These are phyloP conservation scores for Corythoichthys intestinalis DNA, from an alignment of 2,113 vertebrate species.

Conservation along the genomic window DNA sequence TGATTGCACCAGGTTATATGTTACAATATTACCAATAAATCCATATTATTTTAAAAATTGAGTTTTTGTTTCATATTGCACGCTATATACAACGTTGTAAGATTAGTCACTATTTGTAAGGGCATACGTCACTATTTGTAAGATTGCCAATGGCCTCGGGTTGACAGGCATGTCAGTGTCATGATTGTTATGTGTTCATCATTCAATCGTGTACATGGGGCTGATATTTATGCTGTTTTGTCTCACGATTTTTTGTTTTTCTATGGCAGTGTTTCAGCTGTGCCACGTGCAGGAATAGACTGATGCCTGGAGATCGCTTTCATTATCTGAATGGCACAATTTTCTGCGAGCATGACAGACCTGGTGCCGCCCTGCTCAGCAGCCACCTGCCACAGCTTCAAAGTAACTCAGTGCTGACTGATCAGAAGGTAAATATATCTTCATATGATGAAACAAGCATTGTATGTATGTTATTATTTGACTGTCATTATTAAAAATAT, in stretches of 20 bases:
- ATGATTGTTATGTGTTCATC: background rate
- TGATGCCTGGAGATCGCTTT: constrained; percentile 79
- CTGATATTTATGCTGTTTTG: background rate
- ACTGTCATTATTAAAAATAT: background rate
- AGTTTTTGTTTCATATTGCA: too few species aligned
- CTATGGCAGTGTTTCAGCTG: constrained; percentile 77
- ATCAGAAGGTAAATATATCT: constrained; percentile 73
- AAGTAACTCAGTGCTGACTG: constrained; percentile 70
- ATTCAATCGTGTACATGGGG: background rate
- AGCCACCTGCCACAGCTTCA: constrained; percentile 73
- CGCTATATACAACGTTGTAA: too few species aligned
- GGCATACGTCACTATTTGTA: too few species aligned
- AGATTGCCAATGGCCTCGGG: too few species aligned
- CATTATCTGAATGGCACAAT: constrained; percentile 78
- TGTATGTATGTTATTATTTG: background rate
- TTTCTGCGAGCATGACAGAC: constrained; percentile 80
- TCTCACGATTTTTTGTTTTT: background rate
- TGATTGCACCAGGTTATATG: too few species aligned
- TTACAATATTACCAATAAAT: too few species aligned
- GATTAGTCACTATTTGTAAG: too few species aligned
- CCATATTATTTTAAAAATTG: too few species aligned
- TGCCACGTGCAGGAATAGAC: constrained; percentile 76
- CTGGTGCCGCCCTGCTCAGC: constrained; percentile 62
- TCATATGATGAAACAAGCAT: too few species aligned
- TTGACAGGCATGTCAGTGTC: background rate